Evolutionary conservation across 1,140 invertebrate genomes (phyloP).

Genomic region (Apis laboriosa): DNA sequence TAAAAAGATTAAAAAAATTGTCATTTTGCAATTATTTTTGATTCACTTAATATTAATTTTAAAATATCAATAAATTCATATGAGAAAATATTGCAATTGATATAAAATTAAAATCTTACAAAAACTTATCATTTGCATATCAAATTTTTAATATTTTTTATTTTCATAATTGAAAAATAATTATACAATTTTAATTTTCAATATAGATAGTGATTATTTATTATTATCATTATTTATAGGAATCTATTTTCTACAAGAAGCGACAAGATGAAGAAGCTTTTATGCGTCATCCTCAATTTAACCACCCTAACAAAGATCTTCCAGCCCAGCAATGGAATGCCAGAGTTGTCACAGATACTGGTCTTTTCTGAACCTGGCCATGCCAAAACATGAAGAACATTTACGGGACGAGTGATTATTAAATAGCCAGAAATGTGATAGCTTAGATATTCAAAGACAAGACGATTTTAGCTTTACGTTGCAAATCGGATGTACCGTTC

Average conservation of each 20-base stretch:
- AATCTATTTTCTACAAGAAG: neutral
- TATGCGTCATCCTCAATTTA: constrained; percentile 45
- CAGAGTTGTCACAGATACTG: constrained; percentile 57
- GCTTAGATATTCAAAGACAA: constrained; percentile 83
- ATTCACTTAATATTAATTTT: too few relatives aligned
- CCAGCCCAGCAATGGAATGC: neutral
- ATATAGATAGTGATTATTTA: too few relatives aligned
- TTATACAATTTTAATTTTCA: too few relatives aligned
- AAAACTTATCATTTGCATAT: neutral
- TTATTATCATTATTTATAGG: neutral
- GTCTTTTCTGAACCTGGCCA: constrained; percentile 82
- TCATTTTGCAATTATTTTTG: too few relatives aligned
- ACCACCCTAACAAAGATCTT: neutral
- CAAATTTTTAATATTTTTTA: neutral
- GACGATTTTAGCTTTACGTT: constrained; percentile 82
- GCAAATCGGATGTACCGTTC: constrained; percentile 83
- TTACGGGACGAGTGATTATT: constrained; percentile 82
- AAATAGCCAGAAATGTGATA: constrained; percentile 83
- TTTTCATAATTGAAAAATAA: neutral
- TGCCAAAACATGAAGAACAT: constrained; percentile 83
- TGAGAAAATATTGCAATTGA: too few relatives aligned
- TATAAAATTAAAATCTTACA: too few relatives aligned
- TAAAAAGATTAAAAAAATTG: too few relatives aligned
- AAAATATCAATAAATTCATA: too few relatives aligned
- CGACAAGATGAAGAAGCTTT: constrained; percentile 58